Conservation (phyloP, 2,888 invertebrate genomes). For the Boloria selene region DNA sequence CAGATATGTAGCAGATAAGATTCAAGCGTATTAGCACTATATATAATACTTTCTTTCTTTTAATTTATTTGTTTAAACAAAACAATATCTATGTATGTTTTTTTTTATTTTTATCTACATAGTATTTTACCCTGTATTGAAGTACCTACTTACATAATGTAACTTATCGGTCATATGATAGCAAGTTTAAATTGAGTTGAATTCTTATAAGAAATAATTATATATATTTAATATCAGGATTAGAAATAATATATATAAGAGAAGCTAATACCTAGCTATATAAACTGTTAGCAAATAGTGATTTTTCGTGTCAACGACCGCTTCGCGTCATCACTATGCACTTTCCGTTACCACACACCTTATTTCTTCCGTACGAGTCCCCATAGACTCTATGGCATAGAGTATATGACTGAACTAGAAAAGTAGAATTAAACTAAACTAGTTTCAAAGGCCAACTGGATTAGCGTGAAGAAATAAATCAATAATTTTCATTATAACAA, state of each 20-base stretch:
- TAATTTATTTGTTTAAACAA: background rate
- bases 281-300: constrained; percentile 38
- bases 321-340: constrained; percentile 40
- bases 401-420: constrained; percentile 26
- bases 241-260: background rate
- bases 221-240: background rate
- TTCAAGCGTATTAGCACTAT: background rate
- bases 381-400: constrained; percentile 28
- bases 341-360: constrained; percentile 47
- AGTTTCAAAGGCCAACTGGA: constrained; percentile 21
- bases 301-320: constrained; percentile 45
- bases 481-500: constrained; percentile 24
- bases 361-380: constrained; percentile 40
- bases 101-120: background rate
- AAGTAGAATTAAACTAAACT: constrained; percentile 7
- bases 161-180: constrained; percentile 17
- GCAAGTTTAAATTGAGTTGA: background rate
- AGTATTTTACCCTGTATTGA: background rate
- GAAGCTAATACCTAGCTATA: constrained; percentile 24
- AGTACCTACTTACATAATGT: background rate
- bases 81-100: no score
- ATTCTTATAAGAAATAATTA: background rate
- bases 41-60: background rate
- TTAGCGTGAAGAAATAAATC: constrained; percentile 25
- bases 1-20: constrained; percentile 13